Percentiles rank a stretch among this genome's conserved stretches.
These are phyloP conservation scores for Drosophila niveifrons DNA, from an alignment of 2,888 invertebrate species.

Conservation along the genomic window DNA sequence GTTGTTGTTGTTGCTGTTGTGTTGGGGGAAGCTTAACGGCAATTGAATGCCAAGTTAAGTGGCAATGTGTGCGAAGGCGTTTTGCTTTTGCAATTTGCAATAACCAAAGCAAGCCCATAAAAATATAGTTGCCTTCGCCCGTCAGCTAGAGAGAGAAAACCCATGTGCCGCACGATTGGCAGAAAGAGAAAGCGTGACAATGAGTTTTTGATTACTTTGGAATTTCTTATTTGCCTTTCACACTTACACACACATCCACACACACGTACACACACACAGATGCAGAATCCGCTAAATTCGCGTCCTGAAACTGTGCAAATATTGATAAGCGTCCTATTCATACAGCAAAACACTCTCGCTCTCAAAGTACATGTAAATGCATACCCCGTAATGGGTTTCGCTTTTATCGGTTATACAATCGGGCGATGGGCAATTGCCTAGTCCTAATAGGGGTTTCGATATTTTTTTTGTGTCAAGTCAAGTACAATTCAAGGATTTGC, in stretches of 20 bases:
- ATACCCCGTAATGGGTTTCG: constrained; percentile 23
- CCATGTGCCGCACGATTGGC: background rate
- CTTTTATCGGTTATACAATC: constrained; percentile 59
- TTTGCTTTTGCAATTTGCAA: constrained; percentile 80
- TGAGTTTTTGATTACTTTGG: constrained; percentile 82
- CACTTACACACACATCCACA: constrained; percentile 37
- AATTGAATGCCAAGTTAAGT: constrained; percentile 78
- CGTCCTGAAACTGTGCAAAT: constrained; percentile 74
- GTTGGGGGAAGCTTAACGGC: constrained; percentile 65
- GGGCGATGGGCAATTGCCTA: constrained; percentile 3
- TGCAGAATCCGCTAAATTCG: constrained; percentile 38
- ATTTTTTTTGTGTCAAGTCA: constrained; percentile 4
- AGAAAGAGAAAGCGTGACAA: constrained; percentile 54
- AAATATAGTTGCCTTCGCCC: constrained; percentile 71
- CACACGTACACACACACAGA: constrained; percentile 42
- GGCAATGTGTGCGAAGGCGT: constrained; percentile 78
- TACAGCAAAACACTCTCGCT: constrained; percentile 15
- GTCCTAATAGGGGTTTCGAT: background rate
- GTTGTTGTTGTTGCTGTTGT: constrained; percentile 33
- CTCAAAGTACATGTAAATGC: background rate
- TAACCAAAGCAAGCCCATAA: constrained; percentile 77
- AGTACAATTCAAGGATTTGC: background rate
- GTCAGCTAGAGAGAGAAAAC: constrained; percentile 23
- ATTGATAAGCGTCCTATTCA: constrained; percentile 72
- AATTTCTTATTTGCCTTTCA: constrained; percentile 78